Percentiles rank a stretch among this genome's conserved stretches.
phyloP scores from a whole-genome alignment of 2,797 vertebrate species.

The Alectoris magna region DNA sequence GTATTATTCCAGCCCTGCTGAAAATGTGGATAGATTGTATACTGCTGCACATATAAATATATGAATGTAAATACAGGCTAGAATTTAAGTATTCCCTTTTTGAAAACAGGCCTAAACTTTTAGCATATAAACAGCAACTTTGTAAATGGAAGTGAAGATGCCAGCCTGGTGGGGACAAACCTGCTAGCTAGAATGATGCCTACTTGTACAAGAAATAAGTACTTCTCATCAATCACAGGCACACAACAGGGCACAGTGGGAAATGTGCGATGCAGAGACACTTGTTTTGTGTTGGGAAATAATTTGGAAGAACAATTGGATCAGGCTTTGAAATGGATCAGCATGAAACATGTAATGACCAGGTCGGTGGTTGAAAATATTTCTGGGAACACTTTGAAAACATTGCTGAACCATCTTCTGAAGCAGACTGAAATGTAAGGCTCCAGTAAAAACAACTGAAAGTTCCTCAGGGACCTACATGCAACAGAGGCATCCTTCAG shows the following conservation, averaged over 20 bases:
- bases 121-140: not conserved
- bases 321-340: not conserved
- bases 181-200: not conserved
- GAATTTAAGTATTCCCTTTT: not conserved
- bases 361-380: not conserved
- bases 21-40: not conserved
- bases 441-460: not conserved
- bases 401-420: not conserved
- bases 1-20: not conserved
- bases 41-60: not conserved
- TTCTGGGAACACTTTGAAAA: not conserved
- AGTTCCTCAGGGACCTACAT: not conserved
- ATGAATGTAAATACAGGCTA: not conserved
- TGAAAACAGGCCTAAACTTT: not conserved
- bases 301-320: not conserved
- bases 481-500: not conserved
- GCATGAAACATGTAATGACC: not conserved
- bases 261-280: rapidly evolving
- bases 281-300: not conserved
- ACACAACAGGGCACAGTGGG: not conserved
- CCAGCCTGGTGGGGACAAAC: not conserved
- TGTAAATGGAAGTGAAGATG: not conserved
- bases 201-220: not conserved
- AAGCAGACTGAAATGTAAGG: not conserved
- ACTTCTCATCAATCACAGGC: not conserved